phyloP scores from a whole-genome alignment of 2,888 invertebrate species.

The Perizoma flavofasciatum region DNA sequence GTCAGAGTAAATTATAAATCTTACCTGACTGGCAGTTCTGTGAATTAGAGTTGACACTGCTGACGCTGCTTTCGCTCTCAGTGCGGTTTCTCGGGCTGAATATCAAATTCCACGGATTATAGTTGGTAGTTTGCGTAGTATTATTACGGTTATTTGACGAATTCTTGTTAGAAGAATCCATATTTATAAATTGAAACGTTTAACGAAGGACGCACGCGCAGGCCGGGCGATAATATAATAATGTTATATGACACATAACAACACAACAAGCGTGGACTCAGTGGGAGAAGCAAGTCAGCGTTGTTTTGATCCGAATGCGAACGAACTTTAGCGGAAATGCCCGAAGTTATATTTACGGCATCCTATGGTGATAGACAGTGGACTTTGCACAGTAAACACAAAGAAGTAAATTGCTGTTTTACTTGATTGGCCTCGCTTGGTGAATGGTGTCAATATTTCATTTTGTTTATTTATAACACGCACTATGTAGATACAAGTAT shows the following conservation, averaged over 20 bases:
- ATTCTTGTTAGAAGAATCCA: slow-evolving; percentile 69
- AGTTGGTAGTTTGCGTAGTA: slow-evolving; percentile 52
- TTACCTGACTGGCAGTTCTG: slow-evolving; percentile 66
- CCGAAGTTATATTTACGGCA: slow-evolving; percentile 63
- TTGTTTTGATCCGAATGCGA: slow-evolving; percentile 71
- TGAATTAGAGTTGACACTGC: slow-evolving; percentile 64
- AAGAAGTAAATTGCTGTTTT: slow-evolving; percentile 38
- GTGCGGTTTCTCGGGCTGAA: slow-evolving; percentile 69
- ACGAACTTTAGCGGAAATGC: slow-evolving; percentile 64
- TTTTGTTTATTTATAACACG: slow-evolving; percentile 1
- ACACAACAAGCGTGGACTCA: slow-evolving; percentile 25
- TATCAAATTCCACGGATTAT: slow-evolving; percentile 75
- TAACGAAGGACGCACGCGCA: slow-evolving; percentile 50
- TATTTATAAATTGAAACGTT: slow-evolving; percentile 33
- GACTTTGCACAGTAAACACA: slow-evolving; percentile 58
- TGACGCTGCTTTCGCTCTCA: slow-evolving; percentile 74
- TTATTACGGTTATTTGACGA: slow-evolving; percentile 55
- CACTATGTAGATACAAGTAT: too few species aligned
- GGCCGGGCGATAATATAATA: slow-evolving; percentile 61
- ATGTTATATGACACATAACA: slow-evolving; percentile 48
- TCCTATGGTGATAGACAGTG: slow-evolving; percentile 37
- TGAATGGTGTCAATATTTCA: slow-evolving; percentile 19
- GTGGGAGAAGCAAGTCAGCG: slow-evolving; percentile 43
- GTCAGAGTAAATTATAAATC: slow-evolving; percentile 26
- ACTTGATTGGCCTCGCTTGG: slow-evolving; percentile 32